Evolutionary conservation across 2,888 invertebrate species (phyloP), one percentile per base, ranked within the genome.

Genomic region (Clistopyga incitator): DNA sequence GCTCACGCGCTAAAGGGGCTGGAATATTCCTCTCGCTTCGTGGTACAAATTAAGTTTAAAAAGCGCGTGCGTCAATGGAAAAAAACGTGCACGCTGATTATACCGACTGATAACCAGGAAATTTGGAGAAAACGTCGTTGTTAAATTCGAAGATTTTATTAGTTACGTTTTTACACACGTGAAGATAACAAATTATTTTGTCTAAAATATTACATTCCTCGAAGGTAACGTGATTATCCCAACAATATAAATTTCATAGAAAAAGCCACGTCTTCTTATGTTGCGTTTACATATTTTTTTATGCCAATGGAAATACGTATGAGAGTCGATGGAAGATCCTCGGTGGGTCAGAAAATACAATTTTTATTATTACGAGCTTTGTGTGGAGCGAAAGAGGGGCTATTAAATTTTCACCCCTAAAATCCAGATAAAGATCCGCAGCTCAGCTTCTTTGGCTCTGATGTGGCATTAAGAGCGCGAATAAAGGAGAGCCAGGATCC

Each of bases 361-460:
- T 29, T 47, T 1, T 2, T 18, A 78, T 59, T 65, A 65, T 65
- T 20, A 64, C 65, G 54, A 20, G 15, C 34, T 52, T 25, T 29
- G 47, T 23, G 38, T 2, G 38, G 15, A 6, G 54, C 29, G 18
- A 75, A 45, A 78, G 59, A 56, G 61, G 15, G 42, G 25, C 18
- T 70, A 54, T 76, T 64, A 77, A 70, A 70, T 47, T 52, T 76
- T 20, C n/a, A 3, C 23, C 20, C 64, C 23, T 6, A 13, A 64
- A 64, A 70, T 59, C 50, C n/a, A 59, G 61, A 79, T 56, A 18
- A 11, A 72, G 23, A 74, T 74, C 74, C 3, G 23, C n/a, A 52
- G 59, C 47, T 74, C 38, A 25, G 56, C 18, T 42, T 71, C 67
- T 64, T 11, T 52, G 52, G 42, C 54, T 75, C 45, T 76, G 50